These are phyloP conservation scores for Pseudopipra pipra DNA, from an alignment of 2,113 vertebrate species.

Conservation along the genomic window DNA sequence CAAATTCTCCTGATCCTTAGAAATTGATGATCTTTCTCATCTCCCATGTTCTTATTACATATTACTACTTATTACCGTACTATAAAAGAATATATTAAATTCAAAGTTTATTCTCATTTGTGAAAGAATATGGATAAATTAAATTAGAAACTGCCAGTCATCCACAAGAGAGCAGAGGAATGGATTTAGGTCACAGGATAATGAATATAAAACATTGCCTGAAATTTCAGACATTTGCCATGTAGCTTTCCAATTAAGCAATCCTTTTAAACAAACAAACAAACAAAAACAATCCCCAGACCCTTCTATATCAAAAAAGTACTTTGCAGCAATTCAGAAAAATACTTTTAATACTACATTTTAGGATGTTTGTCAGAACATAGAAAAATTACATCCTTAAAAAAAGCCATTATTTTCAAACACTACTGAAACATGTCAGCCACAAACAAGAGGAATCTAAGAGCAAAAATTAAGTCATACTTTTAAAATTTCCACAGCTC, in stretches of 20 bases:
- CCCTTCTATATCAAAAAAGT: neutral
- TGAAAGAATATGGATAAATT: constrained; percentile 3
- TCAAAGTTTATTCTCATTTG: neutral
- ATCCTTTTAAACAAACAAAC: neutral
- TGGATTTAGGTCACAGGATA: constrained; percentile 27
- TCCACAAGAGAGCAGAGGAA: neutral
- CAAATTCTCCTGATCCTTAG: neutral
- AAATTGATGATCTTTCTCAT: neutral
- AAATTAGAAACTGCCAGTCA: constrained; percentile 29
- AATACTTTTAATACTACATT: neutral
- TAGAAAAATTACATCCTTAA: neutral
- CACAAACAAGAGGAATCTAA: neutral
- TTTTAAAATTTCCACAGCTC: neutral
- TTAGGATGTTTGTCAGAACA: neutral
- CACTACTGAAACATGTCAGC: neutral
- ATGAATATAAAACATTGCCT: constrained; percentile 21
- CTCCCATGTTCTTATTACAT: neutral
- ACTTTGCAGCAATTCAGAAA: neutral
- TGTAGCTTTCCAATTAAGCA: neutral
- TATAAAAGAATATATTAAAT: neutral
- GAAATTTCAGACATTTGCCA: neutral
- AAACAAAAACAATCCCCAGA: neutral
- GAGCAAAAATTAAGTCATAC: neutral
- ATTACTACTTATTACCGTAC: neutral
- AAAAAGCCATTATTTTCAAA: neutral